Evolutionary conservation across 2,888 invertebrate genomes (phyloP), one percentile per base, ranked within the genome.

Genomic region (Tricholauxania praeusta): DNA sequence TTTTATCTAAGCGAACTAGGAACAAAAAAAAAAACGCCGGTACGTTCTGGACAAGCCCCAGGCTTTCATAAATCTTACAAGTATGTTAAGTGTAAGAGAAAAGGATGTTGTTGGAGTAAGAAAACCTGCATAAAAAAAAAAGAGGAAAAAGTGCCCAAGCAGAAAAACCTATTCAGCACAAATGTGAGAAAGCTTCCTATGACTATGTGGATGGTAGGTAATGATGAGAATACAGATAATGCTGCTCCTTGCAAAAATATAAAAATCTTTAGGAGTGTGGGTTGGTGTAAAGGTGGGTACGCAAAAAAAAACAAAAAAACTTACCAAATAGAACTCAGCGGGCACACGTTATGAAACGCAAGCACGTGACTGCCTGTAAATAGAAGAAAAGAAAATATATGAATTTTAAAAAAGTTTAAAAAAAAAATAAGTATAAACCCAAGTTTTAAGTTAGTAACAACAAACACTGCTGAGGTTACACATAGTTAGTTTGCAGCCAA

Each of bases 291-390:
- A 39, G 39, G 39, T 39, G 4, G 3, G 39, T 39, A 39, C 10
- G 10, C 8, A 39, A 7, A 39, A 66, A 66, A 52, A 66, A 39
- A 7, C 6, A 66, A 66, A 52, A 66, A 39, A 66, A 66, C 66
- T 66, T 39, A 66, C 66, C 66, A 28, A 8, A 19, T 52, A 22
- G 8, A 51, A 22, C 15, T 49, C 64, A 49, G 51, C 22, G 52
- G 51, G 8, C 52, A 51, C 49, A 49, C 51, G 64, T 65, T 65
- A 51, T 65, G 53, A 39, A 53, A 66, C 52, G 53, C 66, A 52
- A 55, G 53, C 66, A 66, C 66, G 67, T 67, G 67, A 57, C 57
- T 57, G 47, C 48, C 57, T 67, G 67, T 17, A 59, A 57, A 49
- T 57, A 53, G 39, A 12, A 53, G 39, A 68, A 48, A 48, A 59